Evolutionary conservation across 2,888 invertebrate species (phyloP), one percentile per base, ranked within the genome.

Genomic region (Torymus aiolomorphi): DNA sequence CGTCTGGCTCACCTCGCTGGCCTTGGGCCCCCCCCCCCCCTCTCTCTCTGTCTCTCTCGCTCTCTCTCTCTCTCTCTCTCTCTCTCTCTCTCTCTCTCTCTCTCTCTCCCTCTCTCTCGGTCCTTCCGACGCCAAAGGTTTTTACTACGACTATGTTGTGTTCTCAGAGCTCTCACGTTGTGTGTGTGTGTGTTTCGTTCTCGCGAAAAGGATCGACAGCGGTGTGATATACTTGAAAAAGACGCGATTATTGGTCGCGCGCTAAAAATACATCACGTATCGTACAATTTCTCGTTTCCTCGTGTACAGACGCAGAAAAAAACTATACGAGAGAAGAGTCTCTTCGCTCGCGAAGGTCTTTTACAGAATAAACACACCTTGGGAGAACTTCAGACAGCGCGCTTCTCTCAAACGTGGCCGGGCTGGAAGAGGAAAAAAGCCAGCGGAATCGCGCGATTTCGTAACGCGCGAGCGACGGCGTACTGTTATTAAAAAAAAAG

Each of bases 1-100:
- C 76, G 84, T 84, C 84, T 85, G 85, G 78, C 78, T 69, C 62
- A 52, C 12, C 54, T 31, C 20, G 62, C 59, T 24, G 18, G 20
- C 74, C 80, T 81, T 78, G 63, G 73, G 57, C 51, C 31, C 8
- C 31, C 31, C 24, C 24, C 3, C 3, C 24, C 3, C 3, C 24
- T 3, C n/a, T n/a, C n/a, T n/a, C n/a, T 31, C 31, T 31, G 0
- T 31, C 31, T 5, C 31, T 31, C 4, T 31, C 31, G 1, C 31
- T 31, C 8, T 31, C 31, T 5, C 31, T 31, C 4, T 31, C 31
- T 31, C 62, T 31, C 31, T 31, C 8, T 31, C 31, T 5, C 31
- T 31, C 4, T 31, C 31, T 31, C 62, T 31, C 31, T 31, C 8
- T 31, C 31, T 5, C 31, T 31, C 4, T 31, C 31, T 31, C 62